These are phyloP conservation scores for Tachyglossus aculeatus DNA, from an alignment of 2,797 vertebrate genomes.

Conservation along the genomic window DNA sequence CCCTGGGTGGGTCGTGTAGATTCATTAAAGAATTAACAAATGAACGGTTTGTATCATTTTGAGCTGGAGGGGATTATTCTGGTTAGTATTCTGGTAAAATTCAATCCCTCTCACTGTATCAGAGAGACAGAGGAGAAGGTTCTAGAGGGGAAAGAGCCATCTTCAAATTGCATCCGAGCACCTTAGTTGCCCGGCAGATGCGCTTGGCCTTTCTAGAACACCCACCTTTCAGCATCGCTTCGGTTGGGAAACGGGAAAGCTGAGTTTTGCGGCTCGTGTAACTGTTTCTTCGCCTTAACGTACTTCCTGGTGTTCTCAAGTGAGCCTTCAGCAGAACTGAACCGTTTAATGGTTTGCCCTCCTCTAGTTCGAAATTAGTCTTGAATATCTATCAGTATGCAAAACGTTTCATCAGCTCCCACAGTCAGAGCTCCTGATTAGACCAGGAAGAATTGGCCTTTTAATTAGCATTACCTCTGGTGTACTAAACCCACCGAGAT, in stretches of 20 bases:
- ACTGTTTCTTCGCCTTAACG: constrained; percentile 46
- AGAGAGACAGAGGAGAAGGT: constrained; percentile 19
- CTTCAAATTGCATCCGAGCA: constrained; percentile 6
- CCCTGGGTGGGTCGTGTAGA: too few relatives aligned
- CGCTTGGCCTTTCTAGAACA: background rate
- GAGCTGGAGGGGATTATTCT: background rate
- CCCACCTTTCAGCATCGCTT: constrained; percentile 9
- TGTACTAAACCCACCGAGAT: constrained; percentile 82
- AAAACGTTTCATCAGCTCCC: constrained; percentile 67
- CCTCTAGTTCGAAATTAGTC: constrained; percentile 71
- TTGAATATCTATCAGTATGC: constrained; percentile 77
- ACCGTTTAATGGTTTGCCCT: constrained; percentile 66
- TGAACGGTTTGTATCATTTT: background rate
- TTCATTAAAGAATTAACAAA: constrained; percentile 2
- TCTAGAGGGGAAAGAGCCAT: constrained; percentile 3
- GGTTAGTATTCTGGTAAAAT: background rate
- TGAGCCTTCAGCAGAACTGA: constrained; percentile 67
- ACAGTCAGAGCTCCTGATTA: constrained; percentile 79
- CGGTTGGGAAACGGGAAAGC: background rate
- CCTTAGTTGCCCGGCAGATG: background rate
- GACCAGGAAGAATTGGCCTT: constrained; percentile 84
- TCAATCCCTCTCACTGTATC: background rate
- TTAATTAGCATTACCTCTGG: constrained; percentile 89
- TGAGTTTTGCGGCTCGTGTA: constrained; percentile 16
- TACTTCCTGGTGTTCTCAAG: constrained; percentile 58